Evolutionary conservation across 2,113 vertebrate species (phyloP), one percentile per base, ranked within the genome.

Genomic region (Lepus americanus): DNA sequence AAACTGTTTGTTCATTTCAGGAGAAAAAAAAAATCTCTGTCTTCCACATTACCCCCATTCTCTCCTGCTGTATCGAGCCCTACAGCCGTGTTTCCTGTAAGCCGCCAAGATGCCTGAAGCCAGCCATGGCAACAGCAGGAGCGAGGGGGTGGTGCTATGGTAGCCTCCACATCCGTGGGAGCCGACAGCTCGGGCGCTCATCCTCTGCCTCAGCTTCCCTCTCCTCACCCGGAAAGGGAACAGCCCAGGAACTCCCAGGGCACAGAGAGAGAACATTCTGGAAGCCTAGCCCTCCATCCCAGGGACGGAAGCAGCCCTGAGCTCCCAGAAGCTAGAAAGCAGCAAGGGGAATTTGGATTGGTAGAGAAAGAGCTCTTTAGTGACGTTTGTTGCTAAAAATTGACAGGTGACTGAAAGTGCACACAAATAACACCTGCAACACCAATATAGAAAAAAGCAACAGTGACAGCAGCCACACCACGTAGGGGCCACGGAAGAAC

Each of bases 61-160:
- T 72, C 25, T 55, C 83, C 39, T 11, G 44, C 73, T 0, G 25
- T 3, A 44, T 20, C 0, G 19, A 79, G 76, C 16, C 64, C 78
- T 16, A 0, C 70, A 17, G 31, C 36, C 33, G 1, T 4, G 31
- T 13, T 83, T 90, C 92, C 94, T 53, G 72, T 27, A 11, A 66
- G 61, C 25, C 1, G 8, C 39, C 1, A 59, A 16, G 94, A 96
- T 96, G 96, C 97, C 95, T 92, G 78, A 31, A 12, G 44, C 59
- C 27, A 36, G 11, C 96, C 97, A 97, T 96, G 96, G 96, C 96
- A 96, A 97, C 97, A 31, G 12, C 22, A 9, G 86, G 19, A 59
- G 49, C 79, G 8, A 6, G 78, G 19, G 33, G 11, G 9, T 4
- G 39, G 78, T 73, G 66, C 51, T 44, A 6, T 6, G 9, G n/a